These are phyloP conservation scores for Hoplodrina ambigua DNA, from an alignment of 2,888 invertebrate species.

Conservation along the genomic window DNA sequence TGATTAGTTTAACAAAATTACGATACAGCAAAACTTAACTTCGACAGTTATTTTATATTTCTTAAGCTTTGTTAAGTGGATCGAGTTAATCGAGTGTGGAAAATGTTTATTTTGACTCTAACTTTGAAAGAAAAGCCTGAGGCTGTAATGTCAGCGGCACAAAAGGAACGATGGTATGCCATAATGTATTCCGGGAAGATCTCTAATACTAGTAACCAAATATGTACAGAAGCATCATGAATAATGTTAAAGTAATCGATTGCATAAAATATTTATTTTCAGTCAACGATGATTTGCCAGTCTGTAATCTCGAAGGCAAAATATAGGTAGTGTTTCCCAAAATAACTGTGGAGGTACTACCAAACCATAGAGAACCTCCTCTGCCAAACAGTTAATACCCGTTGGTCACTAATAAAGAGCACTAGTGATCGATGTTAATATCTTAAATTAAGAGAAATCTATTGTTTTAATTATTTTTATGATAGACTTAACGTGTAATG, in stretches of 20 bases:
- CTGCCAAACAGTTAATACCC: not conserved
- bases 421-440: not conserved
- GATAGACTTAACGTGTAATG: constrained; percentile 14
- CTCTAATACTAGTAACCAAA: not conserved
- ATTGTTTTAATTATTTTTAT: constrained; percentile 6
- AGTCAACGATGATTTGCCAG: not conserved
- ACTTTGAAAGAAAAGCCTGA: not conserved
- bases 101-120: constrained; percentile 2
- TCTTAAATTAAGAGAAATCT: not conserved
- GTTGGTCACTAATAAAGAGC: no score
- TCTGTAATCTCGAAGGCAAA: not conserved
- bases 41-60: no score
- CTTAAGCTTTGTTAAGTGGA: not conserved
- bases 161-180: not conserved
- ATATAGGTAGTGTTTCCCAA: not conserved
- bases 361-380: not conserved
- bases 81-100: not conserved
- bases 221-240: no score
- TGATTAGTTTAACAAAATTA: not conserved
- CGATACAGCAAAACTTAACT: not conserved
- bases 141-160: not conserved
- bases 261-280: not conserved
- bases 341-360: not conserved
- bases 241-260: not conserved
- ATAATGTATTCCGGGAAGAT: not conserved